phyloP scores from a whole-genome alignment of 2,797 vertebrate genomes.

The Melanotaenia boesemani region DNA sequence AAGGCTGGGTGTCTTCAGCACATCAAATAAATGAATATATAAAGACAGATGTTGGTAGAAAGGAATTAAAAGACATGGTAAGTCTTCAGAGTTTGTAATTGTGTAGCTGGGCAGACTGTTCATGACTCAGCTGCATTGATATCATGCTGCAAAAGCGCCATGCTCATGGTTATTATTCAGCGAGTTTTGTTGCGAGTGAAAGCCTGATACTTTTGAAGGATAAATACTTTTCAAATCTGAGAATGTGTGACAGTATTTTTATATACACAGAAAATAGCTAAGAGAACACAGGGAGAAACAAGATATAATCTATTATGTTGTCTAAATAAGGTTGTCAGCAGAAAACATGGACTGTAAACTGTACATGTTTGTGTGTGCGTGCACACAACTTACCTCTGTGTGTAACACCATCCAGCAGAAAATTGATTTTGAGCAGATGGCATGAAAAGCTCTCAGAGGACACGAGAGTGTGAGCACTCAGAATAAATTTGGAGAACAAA shows the following conservation, averaged over 20 bases:
- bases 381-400: slow-evolving; percentile 1
- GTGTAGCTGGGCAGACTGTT: neutral
- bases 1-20: neutral
- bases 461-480: slow-evolving; percentile 14
- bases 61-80: neutral
- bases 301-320: slow-evolving; percentile 24
- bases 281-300: neutral
- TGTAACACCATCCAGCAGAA: slow-evolving; percentile 11
- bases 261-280: neutral
- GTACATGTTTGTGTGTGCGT: slow-evolving; percentile 13
- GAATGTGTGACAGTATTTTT: slow-evolving; percentile 6
- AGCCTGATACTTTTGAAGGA: slow-evolving; percentile 17
- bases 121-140: slow-evolving; percentile 24
- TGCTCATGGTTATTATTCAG: slow-evolving; percentile 19
- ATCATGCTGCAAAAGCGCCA: slow-evolving; percentile 1
- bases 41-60: neutral
- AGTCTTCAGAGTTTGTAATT: neutral
- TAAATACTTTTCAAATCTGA: slow-evolving; percentile 29
- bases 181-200: slow-evolving; percentile 24
- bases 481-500: slow-evolving; percentile 54
- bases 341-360: slow-evolving; percentile 25
- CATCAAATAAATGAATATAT: too few species aligned
- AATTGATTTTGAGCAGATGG: slow-evolving; percentile 70
- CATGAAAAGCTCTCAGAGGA: slow-evolving; percentile 50
- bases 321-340: slow-evolving; percentile 36